Evolutionary conservation across 2,113 vertebrate species (phyloP), one percentile per base, ranked within the genome.

Genomic region (Hoplias malabaricus): DNA sequence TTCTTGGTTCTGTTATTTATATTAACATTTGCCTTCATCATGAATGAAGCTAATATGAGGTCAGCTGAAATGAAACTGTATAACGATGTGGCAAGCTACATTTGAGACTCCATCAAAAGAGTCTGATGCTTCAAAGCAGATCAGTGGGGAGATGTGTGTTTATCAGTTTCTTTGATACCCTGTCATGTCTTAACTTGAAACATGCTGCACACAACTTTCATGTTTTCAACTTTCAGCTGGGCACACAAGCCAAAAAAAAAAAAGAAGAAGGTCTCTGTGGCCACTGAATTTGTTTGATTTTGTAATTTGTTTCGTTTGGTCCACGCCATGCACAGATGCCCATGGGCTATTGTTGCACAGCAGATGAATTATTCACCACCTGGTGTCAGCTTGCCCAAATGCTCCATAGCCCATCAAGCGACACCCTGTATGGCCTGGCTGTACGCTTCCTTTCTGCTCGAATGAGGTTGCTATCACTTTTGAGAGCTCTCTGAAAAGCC

Each of bases 281-380:
- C 69, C 50, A 12, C 50, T 38, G 33, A 56, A 71, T 25, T 38
- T 5, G 16, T 56, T 69, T 29, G 19, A 50, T 50, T 36, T 42
- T 72, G 21, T 57, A 57, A 57, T 57, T 40, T 16, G 34, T 42
- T 57, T 11, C 27, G 42, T 42, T 48, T 69, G 66, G 43, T 68
- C 27, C 40, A 53, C 48, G 2, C 48, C 48, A 53, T 23, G 48
- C n/a, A 53, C 9, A 53, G 48, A 21, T 21, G 23, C 48, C 16
- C 66, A 68, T 42, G 27, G 40, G 63, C 66, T 48, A 6, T 11
- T 69, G 16, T 69, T 69, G 42, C 46, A 33, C 27, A 21, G 9
- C n/a, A 12, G 42, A 69, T 48, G 27, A 69, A 69, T 69, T 48
- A 69, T 50, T 69, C 42, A 50, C 66, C 19, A 48, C 19, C 16